These are phyloP conservation scores for Boulengeromyrus knoepffleri DNA, from an alignment of 2,113 vertebrate genomes.

Conservation along the genomic window DNA sequence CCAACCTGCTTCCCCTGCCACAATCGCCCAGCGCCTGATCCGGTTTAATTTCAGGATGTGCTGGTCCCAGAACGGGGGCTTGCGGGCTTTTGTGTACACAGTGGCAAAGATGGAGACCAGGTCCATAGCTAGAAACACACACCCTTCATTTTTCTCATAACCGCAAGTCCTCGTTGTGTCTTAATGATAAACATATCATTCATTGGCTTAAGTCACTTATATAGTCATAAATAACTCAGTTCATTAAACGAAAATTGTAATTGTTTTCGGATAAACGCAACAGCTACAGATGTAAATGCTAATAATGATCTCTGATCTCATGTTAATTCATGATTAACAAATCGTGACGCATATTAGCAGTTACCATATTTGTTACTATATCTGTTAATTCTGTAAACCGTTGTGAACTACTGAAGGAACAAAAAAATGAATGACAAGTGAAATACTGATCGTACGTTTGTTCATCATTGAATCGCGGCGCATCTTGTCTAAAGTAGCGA, in stretches of 20 bases:
- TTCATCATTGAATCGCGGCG: neutral
- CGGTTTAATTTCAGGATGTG: neutral
- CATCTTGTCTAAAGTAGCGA: neutral
- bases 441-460: neutral
- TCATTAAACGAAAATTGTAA: neutral
- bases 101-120: neutral
- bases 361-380: neutral
- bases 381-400: neutral
- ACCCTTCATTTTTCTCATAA: neutral
- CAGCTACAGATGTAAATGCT: neutral
- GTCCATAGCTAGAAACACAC: neutral
- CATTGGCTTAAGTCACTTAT: neutral
- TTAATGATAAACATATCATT: neutral
- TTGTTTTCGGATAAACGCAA: neutral
- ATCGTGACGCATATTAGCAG: neutral
- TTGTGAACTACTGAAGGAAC: neutral
- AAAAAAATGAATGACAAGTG: neutral
- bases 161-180: neutral
- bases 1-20: neutral
- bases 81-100: neutral
- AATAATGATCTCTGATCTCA: neutral
- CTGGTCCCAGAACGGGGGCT: neutral
- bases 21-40: neutral
- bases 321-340: neutral
- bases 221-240: neutral